These are phyloP conservation scores for Hycleus cichorii DNA, from an alignment of 1,140 invertebrate genomes.

Conservation along the genomic window DNA sequence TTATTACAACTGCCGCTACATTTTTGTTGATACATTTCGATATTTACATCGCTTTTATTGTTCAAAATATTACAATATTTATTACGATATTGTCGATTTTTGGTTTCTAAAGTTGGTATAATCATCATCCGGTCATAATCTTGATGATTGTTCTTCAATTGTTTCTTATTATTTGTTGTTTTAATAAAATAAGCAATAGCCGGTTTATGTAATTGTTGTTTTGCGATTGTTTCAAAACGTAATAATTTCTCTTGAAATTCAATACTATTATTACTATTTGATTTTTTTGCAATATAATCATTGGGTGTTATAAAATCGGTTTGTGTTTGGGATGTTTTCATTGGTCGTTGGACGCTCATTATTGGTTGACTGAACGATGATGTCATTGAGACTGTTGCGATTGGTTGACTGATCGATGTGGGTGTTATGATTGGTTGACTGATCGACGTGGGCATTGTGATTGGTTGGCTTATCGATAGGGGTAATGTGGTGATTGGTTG, in stretches of 20 bases:
- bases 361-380: too few relatives aligned
- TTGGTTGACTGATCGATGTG: too few relatives aligned
- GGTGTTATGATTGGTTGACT: too few relatives aligned
- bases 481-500: too few relatives aligned
- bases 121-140: conserved; percentile 34
- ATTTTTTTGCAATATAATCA: conserved; percentile 32
- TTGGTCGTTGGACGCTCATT: not conserved
- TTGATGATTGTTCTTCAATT: not conserved
- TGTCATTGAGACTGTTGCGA: too few relatives aligned
- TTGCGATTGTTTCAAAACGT: conserved; percentile 32
- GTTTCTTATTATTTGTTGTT: conserved; percentile 37
- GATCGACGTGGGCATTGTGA: too few relatives aligned
- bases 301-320: conserved; percentile 37
- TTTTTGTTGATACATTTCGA: conserved; percentile 29
- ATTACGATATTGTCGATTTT: conserved; percentile 47
- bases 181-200: conserved; percentile 50
- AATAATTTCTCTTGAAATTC: conserved; percentile 39
- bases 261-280: conserved; percentile 24
- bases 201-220: conserved; percentile 25
- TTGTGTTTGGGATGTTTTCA: conserved; percentile 38
- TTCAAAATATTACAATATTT: conserved; percentile 42
- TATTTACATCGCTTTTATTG: conserved; percentile 37
- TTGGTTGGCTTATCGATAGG: too few relatives aligned
- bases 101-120: conserved; percentile 47
- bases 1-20: conserved; percentile 30